A percentile compares a stretch with the other conserved stretches of the same genome.
Conservation (phyloP, 2,888 invertebrate species). For the Disparrhopalites patrizii region DNA sequence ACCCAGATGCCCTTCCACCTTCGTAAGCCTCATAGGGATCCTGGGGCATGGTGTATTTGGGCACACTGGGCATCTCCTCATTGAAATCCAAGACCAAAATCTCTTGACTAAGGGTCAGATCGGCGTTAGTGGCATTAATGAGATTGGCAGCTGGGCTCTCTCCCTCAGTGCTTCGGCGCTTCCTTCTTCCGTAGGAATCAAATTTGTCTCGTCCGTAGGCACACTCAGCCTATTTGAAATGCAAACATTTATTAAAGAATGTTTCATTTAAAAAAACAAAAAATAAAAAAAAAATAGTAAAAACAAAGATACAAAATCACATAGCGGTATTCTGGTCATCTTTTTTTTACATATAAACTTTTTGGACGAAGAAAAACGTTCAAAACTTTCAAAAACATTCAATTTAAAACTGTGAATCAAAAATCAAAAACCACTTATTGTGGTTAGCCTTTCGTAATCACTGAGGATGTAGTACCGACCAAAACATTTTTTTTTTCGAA, state of each 20-base stretch:
- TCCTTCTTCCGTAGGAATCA: conserved; percentile 86
- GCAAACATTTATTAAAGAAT: conserved; percentile 47
- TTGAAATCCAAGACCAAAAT: conserved; percentile 89
- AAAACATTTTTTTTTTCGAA: too few relatives aligned
- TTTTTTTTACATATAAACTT: too few relatives aligned
- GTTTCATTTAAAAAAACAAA: conserved; percentile 32
- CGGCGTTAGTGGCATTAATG: conserved; percentile 62
- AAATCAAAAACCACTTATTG: too few relatives aligned
- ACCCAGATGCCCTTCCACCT: conserved; percentile 21
- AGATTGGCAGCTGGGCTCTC: conserved; percentile 58
- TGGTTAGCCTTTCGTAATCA: too few relatives aligned
- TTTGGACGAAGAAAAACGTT: too few relatives aligned
- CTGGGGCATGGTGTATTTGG: conserved; percentile 45
- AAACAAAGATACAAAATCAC: too few relatives aligned
- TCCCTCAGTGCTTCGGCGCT: conserved; percentile 61
- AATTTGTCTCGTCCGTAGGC: conserved; percentile 86
- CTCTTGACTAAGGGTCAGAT: conserved; percentile 91
- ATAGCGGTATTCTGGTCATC: too few relatives aligned
- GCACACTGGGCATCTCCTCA: conserved; percentile 60
- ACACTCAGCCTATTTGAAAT: conserved; percentile 83
- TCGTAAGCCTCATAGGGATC: conserved; percentile 35
- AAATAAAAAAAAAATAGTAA: conserved; percentile 30
- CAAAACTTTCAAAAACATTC: too few relatives aligned
- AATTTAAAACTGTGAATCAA: too few relatives aligned
- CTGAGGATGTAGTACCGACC: too few relatives aligned